Evolutionary conservation across 2,888 invertebrate species (phyloP), one percentile per base, ranked within the genome.

Genomic region (Cephus rjabovi): DNA sequence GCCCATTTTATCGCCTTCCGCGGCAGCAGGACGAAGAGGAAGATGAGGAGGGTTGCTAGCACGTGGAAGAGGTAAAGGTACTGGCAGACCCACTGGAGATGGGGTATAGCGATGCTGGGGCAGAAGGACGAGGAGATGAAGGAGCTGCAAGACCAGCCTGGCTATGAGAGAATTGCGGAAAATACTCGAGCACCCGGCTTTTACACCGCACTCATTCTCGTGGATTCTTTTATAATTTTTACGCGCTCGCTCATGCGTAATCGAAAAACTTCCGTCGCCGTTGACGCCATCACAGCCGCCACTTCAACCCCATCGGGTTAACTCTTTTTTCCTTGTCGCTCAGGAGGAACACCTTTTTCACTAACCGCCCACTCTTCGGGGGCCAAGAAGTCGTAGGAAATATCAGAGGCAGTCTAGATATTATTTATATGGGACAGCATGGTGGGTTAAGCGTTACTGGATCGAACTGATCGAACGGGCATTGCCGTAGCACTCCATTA

Each of bases 161-260:
- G 23, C 56, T 56, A 56, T 56, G 34, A 71, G 71, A 83, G 84
- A 85, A 87, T 86, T 86, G 86, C 83, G 84, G 82, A 83, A 86
- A 86, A 85, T 82, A 84, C 87, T 87, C 82, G 82, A 87, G 86
- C 83, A 82, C 77, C 71, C 81, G 81, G 81, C 83, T 86, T 85
- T 86, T 84, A 82, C 84, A 83, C 81, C 81, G 82, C 84, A 83
- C 81, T 86, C 84, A 82, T 87, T 87, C 86, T 85, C 85, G 82
- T 84, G 85, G 86, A 89, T 88, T 87, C 86, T 84, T 87, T 88
- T 89, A 84, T 88, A 86, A 89, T 89, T 89, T 89, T 88, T 86
- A 83, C 86, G 85, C 83, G 85, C 74, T 85, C 83, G 85, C 86
- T 89, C 90, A 89, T 87, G 90, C 87, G 87, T 88, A 70, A 77